These are phyloP conservation scores for Lordiphosa mommai DNA, from an alignment of 1,140 invertebrate genomes.

Conservation along the genomic window DNA sequence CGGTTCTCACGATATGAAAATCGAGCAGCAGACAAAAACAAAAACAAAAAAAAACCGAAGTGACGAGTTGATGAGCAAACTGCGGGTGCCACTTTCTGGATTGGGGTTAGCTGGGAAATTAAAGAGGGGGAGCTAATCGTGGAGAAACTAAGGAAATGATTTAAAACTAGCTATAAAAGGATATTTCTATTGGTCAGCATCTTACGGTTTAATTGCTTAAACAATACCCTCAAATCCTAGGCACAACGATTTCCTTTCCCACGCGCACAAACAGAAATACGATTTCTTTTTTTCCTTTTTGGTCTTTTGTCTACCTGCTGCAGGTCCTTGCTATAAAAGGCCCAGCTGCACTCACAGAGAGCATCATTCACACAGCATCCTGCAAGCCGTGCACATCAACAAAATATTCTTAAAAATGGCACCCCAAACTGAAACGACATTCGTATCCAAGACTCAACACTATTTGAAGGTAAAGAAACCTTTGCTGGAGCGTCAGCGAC, in stretches of 20 bases:
- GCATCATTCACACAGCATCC: conserved; percentile 73
- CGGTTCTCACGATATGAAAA: conserved; percentile 79
- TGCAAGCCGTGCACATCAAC: conserved; percentile 58
- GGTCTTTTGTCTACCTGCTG: conserved; percentile 60
- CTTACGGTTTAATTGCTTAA: conserved; percentile 72
- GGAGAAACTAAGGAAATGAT: too few relatives aligned
- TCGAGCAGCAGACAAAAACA: conserved; percentile 53
- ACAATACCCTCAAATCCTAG: conserved; percentile 44
- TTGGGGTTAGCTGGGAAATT: too few relatives aligned
- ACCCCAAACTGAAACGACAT: conserved; percentile 46
- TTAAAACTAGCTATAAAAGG: too few relatives aligned
- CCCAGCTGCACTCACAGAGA: conserved; percentile 26
- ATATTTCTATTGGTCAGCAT: conserved; percentile 62
- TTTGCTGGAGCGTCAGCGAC: conserved; percentile 94
- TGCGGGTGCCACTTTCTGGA: conserved; percentile 46
- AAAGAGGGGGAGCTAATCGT: too few relatives aligned
- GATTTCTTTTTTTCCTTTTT: conserved; percentile 54
- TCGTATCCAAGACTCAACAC: conserved; percentile 89
- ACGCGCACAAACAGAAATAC: conserved; percentile 44
- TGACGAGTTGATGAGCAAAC: conserved; percentile 24
- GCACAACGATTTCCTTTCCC: conserved; percentile 64
- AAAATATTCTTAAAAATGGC: conserved; percentile 43
- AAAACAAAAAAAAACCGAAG: conserved; percentile 28
- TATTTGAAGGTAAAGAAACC: conserved; percentile 97
- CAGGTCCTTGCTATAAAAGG: conserved; percentile 72